These are phyloP conservation scores for Trypoxylon attenuatum DNA, from an alignment of 2,888 invertebrate genomes.

Conservation along the genomic window DNA sequence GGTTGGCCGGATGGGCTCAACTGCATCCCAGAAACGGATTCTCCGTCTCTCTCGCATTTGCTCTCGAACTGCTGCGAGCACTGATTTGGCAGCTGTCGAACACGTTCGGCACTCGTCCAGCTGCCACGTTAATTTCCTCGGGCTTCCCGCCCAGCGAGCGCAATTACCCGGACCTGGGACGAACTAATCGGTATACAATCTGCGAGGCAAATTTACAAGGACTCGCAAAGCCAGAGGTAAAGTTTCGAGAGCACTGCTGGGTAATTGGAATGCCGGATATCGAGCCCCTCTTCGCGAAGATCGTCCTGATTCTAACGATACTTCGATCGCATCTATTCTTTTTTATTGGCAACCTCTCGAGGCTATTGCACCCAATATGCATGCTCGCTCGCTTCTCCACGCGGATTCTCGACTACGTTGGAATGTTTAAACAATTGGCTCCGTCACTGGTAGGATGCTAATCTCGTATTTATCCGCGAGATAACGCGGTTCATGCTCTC, in stretches of 20 bases:
- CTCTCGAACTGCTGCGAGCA: conserved; percentile 30
- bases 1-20: too few species aligned
- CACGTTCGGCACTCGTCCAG: conserved; percentile 61
- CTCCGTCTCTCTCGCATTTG: too few species aligned
- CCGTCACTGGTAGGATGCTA: too few species aligned
- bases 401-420: too few species aligned
- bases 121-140: conserved; percentile 57
- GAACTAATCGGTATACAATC: conserved; percentile 54
- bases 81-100: conserved; percentile 69
- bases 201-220: conserved; percentile 49
- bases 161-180: conserved; percentile 42
- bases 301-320: neutral
- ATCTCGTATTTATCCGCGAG: too few species aligned
- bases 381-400: too few species aligned
- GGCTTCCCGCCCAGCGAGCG: conserved; percentile 31
- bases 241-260: conserved; percentile 22
- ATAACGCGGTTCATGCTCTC: too few species aligned
- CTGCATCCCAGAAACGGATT: too few species aligned
- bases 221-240: conserved; percentile 22
- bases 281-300: neutral
- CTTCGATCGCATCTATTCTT: neutral
- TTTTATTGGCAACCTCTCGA: neutral
- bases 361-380: neutral
- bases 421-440: too few species aligned
- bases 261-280: conserved; percentile 40